These are phyloP conservation scores for Punctoribates punctum DNA, from an alignment of 2,888 invertebrate genomes.

Conservation along the genomic window DNA sequence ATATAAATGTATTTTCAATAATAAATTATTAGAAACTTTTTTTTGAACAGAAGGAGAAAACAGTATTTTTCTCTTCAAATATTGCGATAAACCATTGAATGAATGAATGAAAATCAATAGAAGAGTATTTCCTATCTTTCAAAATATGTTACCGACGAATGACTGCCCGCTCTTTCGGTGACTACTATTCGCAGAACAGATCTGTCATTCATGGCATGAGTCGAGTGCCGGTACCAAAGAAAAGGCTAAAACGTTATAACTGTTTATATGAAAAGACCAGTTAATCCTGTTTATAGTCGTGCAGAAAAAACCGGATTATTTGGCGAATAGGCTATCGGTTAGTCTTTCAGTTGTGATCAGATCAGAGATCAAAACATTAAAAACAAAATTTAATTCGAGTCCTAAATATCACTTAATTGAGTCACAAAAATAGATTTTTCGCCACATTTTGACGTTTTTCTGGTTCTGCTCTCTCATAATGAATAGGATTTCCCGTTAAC, in stretches of 20 bases:
- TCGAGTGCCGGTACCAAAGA: not conserved
- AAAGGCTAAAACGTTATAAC: not conserved
- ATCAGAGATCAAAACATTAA: not conserved
- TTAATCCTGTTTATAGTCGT: slow-evolving; percentile 11
- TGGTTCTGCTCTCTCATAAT: too few relatives aligned
- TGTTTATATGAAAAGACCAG: not conserved
- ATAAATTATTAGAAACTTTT: too few relatives aligned
- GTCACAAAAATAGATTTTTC: too few relatives aligned
- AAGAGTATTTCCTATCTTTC: slow-evolving; percentile 1
- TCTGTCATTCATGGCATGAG: not conserved
- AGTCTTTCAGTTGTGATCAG: not conserved
- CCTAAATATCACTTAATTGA: too few relatives aligned
- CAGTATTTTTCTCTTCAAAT: too few relatives aligned
- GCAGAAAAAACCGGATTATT: not conserved
- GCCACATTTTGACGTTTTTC: too few relatives aligned
- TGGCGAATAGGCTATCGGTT: not conserved
- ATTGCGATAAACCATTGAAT: not conserved
- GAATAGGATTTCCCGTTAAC: too few relatives aligned
- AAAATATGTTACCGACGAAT: not conserved
- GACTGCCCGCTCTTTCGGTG: not conserved
- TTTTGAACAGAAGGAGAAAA: too few relatives aligned
- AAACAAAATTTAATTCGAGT: not conserved
- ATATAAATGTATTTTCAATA: too few relatives aligned
- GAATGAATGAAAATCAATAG: slow-evolving; percentile 12
- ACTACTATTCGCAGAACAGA: not conserved